Evolutionary conservation across 2,113 vertebrate genomes (phyloP).

Genomic region (Crotalus helleri): DNA sequence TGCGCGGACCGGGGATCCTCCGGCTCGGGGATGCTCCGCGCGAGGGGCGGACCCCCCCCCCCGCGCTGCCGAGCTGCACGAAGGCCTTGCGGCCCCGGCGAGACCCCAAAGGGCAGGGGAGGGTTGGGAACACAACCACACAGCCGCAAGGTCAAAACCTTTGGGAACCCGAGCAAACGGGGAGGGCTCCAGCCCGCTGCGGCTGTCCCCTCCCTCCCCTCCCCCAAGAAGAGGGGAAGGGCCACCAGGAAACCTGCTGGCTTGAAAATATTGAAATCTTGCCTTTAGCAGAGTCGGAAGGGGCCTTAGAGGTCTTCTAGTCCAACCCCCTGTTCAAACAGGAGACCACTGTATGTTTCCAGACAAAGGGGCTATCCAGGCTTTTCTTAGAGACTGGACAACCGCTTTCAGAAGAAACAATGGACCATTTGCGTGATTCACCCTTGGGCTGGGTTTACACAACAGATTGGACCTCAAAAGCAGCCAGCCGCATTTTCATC

Average conservation of each 20-base stretch:
- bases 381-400: background rate
- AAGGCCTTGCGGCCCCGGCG: background rate
- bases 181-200: background rate
- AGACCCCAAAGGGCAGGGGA: background rate
- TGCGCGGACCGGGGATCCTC: background rate
- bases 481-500: background rate
- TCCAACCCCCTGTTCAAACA: background rate
- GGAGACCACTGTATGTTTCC: background rate
- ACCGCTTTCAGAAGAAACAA: background rate
- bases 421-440: background rate
- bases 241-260: background rate
- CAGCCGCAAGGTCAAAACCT: background rate
- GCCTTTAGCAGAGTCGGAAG: background rate
- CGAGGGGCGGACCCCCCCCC: too few species aligned
- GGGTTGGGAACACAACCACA: background rate
- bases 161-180: background rate
- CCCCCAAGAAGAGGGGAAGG: background rate
- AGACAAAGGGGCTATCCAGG: background rate
- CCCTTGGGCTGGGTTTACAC: background rate
- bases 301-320: background rate
- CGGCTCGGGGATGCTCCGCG: background rate
- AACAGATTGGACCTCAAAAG: background rate
- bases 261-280: background rate
- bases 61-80: background rate
- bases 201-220: too few species aligned